Evolutionary conservation across 2,113 vertebrate species (phyloP), one percentile per base, ranked within the genome.

Genomic region (Synodontis membranacea): DNA sequence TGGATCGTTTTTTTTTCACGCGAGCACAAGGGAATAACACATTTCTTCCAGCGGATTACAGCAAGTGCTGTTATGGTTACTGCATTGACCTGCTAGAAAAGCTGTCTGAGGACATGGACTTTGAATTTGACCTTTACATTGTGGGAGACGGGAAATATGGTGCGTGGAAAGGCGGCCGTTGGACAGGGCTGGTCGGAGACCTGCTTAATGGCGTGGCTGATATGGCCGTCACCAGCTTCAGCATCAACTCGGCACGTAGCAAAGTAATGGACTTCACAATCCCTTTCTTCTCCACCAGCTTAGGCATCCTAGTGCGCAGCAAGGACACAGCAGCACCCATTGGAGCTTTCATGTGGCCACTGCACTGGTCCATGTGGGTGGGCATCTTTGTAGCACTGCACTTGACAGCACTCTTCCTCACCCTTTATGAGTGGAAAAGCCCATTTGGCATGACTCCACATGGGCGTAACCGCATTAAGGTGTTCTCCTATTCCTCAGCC

Each of bases 331-430:
- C 97, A 0, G 97, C 97, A 0, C 97, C 97, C 58, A 96, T 99
- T 0, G 96, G 98, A 0, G 98, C 98, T 80, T 99, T 99, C 94
- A 97, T 97, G 97, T 97, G 98, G 98, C 98, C 98, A 0, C 92
- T 99, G 84, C 98, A 99, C 93, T 99, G 98, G 98, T 96, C 97
- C 90, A 98, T 97, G 97, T 99, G 98, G 98, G 94, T 99, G 94
- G 98, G 98, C 31, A 94, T 99, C 86, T 99, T 98, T 0, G 94
- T 97, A 10, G 97, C 97, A 0, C 95, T 99, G 89, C 98, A 99
- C 87, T 94, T 96, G 88, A 98, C 96, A 0, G 97, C 97, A 0
- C 96, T 99, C 88, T 98, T 99, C 94, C 97, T 99, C 92, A 99
- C 98, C 7, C 93, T 99, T 12, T 99, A 97, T 0, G 97, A 99